Evolutionary conservation across 2,797 vertebrate species (phyloP), one percentile per base, ranked within the genome.

Genomic region (Sparidentex hasta): DNA sequence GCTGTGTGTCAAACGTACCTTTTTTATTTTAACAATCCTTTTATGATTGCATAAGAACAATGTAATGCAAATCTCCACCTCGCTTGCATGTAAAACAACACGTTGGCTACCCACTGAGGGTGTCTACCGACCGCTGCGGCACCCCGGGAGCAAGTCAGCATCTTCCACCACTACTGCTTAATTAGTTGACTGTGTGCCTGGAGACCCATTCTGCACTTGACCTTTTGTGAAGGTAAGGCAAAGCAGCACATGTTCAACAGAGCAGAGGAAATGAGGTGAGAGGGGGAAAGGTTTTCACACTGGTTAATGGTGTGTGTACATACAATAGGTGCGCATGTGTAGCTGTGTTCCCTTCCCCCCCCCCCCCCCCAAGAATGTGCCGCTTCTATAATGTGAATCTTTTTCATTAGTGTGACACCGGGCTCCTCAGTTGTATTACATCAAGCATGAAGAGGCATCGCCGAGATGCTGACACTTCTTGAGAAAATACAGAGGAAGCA

Each of bases 151-250:
- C 87, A 46, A 54, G 68, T 83, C 67, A 27, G 78, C 73, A 82
- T 91, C 84, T 82, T 86, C 88, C 83, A 84, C 70, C 78, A 68
- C 88, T 44, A 21, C 73, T 78, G 88, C 87, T 89, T 95, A 95
- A 95, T 95, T 95, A 94, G 93, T 77, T 69, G 68, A 83, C 85
- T 78, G 65, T 82, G 88, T 68, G 90, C 91, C 85, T 80, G 86
- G 87, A 94, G 92, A 92, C 88, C 86, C 76, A 84, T 84, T 93
- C 90, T 92, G 88, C 84, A 88, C 87, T 92, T 94, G 93, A 95
- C 94, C 94, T 95, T 95, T 95, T 94, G 72, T 84, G 92, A 91
- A 91, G 90, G 84, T 91, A 76, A 33, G 29, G 29, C 29, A 33
- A 33, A 85, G 84, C 77, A 62, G 82, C 66, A 78, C 81, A 84